phyloP scores from a whole-genome alignment of 2,113 vertebrate species.

The Collichthys lucidus region DNA sequence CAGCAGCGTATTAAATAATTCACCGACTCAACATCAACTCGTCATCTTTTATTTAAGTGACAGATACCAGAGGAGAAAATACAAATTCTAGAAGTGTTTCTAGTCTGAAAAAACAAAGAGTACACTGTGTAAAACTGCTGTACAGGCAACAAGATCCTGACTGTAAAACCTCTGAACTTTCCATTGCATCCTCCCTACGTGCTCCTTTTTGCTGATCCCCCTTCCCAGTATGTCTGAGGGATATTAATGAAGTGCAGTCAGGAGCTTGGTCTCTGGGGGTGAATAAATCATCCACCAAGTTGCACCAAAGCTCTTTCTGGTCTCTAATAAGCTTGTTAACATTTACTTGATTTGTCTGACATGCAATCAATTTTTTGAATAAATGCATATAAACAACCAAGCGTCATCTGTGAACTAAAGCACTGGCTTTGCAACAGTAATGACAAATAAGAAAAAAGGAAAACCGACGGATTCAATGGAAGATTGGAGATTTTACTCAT shows the following conservation, averaged over 20 bases:
- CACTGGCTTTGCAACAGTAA: background rate
- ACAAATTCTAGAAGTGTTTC: constrained; percentile 74
- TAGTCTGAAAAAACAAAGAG: constrained; percentile 64
- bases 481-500: constrained; percentile 58
- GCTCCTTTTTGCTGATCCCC: background rate
- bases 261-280: background rate
- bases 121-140: constrained; percentile 65
- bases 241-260: background rate
- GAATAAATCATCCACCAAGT: background rate
- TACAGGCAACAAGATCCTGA: constrained; percentile 57
- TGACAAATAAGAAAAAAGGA: background rate
- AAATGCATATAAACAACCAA: background rate
- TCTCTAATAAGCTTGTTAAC: background rate
- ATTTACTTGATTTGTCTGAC: background rate
- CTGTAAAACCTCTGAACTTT: constrained; percentile 47
- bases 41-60: constrained; percentile 77
- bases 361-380: background rate
- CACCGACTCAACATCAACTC: constrained; percentile 23
- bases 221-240: background rate
- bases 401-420: background rate
- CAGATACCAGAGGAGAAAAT: constrained; percentile 71
- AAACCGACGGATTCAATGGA: constrained; percentile 57
- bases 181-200: constrained; percentile 33
- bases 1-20: background rate
- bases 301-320: background rate